Base-by-base conservation (phyloP, 1,140 invertebrate genomes). In the Achroia grisella region DNA sequence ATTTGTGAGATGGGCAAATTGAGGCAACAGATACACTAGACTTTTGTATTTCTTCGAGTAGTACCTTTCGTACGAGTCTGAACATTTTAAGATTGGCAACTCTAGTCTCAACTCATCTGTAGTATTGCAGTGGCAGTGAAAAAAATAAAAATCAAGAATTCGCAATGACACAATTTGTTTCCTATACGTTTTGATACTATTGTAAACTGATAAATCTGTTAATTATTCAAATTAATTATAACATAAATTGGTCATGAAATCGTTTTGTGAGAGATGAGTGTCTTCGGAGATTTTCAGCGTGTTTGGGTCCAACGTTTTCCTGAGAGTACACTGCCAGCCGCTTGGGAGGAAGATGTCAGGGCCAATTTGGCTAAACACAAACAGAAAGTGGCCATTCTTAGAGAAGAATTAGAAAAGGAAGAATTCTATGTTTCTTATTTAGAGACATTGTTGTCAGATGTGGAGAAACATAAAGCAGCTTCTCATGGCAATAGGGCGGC, bases 341-440 rank as follows among this genome's bases (percentile, higher is more conserved):
- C 93, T 75, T 96, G 94, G 94, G 94, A 95, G 74, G 94, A 95
- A 82, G 93, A 96, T 89, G 94, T 96, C 54, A 89, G 93, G 66
- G 92, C 92, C 40, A 96, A 95, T 87, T 89, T 97, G 52, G 89
- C 92, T 56, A 95, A 94, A 86, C 95, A 97, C 88, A 93, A 94
- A 87, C 89, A 94, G 69, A 93, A 92, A 87, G 93, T 95, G 40
- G 85, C 88, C 37, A 88, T 92, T 50, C 88, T 96, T 36, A 91
- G 90, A 71, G 93, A 95, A 68, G 94, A 96, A 81, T 83, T 96
- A 23, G 93, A 95, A 66, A 94, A 96, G 71, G 95, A 96, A 84
- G 92, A 95, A 69, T 93, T 95, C 66, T 96, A 96, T 67, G 94
- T 96, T 5, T 93, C 95, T 72, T 96, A 96, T 84, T 87, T 97